Evolutionary conservation across 2,888 invertebrate species (phyloP).

Genomic region (Agonopterix alstromeriana): DNA sequence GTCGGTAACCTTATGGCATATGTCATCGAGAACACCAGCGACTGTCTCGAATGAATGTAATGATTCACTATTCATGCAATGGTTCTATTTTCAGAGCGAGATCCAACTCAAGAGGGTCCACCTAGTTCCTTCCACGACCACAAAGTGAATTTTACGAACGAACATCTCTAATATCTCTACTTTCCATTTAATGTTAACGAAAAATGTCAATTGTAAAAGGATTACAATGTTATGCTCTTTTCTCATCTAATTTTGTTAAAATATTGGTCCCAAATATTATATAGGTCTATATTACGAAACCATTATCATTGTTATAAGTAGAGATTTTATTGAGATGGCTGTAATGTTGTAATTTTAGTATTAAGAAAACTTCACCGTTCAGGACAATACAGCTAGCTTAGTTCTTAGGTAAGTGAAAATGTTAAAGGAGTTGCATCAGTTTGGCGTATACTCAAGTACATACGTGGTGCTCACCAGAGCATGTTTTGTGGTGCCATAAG

Average conservation of each 20-base stretch:
- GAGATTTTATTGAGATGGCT: slow-evolving; percentile 18
- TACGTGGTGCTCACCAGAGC: slow-evolving; percentile 21
- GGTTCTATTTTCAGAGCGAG: slow-evolving; percentile 2
- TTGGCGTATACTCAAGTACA: slow-evolving; percentile 1
- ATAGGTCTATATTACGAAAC: background rate
- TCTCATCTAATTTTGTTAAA: background rate
- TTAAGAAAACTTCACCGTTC: slow-evolving; percentile 32
- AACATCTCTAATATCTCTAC: slow-evolving; percentile 6
- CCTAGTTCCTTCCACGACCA: background rate
- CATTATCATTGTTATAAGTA: slow-evolving; percentile 14
- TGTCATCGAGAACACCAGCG: too few species aligned
- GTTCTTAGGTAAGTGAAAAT: slow-evolving; percentile 16
- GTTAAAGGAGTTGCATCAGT: slow-evolving; percentile 6
- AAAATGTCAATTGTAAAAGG: slow-evolving; percentile 8
- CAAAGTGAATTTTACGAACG: slow-evolving; percentile 10
- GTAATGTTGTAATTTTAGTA: slow-evolving; percentile 26
- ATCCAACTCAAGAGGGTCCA: background rate
- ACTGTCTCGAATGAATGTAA: too few species aligned
- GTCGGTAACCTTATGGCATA: too few species aligned
- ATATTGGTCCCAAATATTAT: slow-evolving; percentile 4
- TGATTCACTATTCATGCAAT: too few species aligned
- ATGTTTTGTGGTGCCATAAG: slow-evolving; percentile 49
- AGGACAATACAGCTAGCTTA: slow-evolving; percentile 36
- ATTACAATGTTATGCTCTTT: background rate
- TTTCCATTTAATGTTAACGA: slow-evolving; percentile 8